Conservation (phyloP, 2,888 invertebrate species). For the Sarcophaga carnaria region DNA sequence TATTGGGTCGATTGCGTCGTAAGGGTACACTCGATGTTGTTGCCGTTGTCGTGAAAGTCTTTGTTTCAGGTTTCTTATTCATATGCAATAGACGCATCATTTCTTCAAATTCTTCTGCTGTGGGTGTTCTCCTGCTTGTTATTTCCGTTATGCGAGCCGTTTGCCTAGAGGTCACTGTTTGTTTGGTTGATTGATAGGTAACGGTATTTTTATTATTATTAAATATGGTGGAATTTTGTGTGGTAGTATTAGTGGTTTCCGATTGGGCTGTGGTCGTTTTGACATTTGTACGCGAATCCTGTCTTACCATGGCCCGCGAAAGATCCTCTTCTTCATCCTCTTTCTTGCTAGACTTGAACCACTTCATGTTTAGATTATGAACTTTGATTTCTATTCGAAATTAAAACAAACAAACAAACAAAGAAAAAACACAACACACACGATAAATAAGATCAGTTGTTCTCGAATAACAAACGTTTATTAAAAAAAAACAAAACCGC, state of each 20-base stretch:
- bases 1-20: conserved; percentile 61
- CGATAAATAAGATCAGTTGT: conserved; percentile 8
- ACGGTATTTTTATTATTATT: conserved; percentile 75
- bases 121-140: conserved; percentile 75
- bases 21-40: conserved; percentile 45
- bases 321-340: conserved; percentile 44
- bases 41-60: conserved; percentile 49
- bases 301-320: conserved; percentile 72
- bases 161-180: conserved; percentile 78
- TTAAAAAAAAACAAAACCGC: background rate
- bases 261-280: conserved; percentile 77
- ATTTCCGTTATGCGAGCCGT: conserved; percentile 76
- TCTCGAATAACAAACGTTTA: conserved; percentile 24
- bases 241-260: conserved; percentile 76
- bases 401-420: too few species aligned
- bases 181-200: conserved; percentile 74
- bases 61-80: conserved; percentile 66
- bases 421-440: background rate
- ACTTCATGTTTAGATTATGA: conserved; percentile 43
- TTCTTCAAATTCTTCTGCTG: conserved; percentile 74
- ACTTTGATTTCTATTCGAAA: too few species aligned
- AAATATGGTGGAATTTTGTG: conserved; percentile 76
- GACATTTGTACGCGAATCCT: conserved; percentile 77
- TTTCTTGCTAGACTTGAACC: conserved; percentile 62
- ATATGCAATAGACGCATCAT: conserved; percentile 72